A percentile compares a stretch with the other conserved stretches of the same genome.
Evolutionary conservation across 2,113 vertebrate species (phyloP).

Genomic region (Ia io): DNA sequence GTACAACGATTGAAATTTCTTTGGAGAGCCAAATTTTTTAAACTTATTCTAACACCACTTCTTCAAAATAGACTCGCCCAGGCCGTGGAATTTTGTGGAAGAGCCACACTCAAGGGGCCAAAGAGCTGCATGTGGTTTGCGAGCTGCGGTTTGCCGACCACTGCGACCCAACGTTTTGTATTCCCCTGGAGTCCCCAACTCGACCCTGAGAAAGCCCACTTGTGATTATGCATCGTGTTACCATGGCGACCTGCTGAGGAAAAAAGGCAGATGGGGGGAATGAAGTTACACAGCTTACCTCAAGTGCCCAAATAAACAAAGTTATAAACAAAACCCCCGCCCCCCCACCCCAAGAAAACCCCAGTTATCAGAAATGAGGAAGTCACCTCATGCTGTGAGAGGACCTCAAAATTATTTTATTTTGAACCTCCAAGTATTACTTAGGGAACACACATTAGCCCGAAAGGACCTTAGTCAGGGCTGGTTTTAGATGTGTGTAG

Average conservation of each 20-base stretch:
- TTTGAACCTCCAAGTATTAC: slow-evolving; percentile 40
- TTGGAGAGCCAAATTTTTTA: too few relatives aligned
- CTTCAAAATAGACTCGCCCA: too few relatives aligned
- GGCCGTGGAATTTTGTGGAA: too few relatives aligned
- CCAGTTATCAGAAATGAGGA: neutral
- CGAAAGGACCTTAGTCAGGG: neutral
- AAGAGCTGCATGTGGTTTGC: too few relatives aligned
- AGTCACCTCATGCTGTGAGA: neutral
- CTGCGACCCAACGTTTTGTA: neutral
- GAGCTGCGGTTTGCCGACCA: too few relatives aligned
- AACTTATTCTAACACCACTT: too few relatives aligned
- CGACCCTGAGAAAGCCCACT: neutral
- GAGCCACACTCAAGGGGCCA: too few relatives aligned
- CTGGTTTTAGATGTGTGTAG: neutral
- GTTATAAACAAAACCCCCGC: neutral
- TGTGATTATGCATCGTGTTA: neutral
- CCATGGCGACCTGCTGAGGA: neutral
- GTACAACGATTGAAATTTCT: too few relatives aligned
- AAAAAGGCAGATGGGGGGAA: neutral
- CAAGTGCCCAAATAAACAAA: neutral
- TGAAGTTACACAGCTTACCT: neutral
- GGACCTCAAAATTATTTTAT: slow-evolving; percentile 30
- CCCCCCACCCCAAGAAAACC: rapidly evolving
- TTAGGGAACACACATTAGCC: slow-evolving; percentile 44
- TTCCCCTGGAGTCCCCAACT: neutral